These are phyloP conservation scores for Indicator maculatus DNA, from an alignment of 2,113 vertebrate species.

Conservation along the genomic window DNA sequence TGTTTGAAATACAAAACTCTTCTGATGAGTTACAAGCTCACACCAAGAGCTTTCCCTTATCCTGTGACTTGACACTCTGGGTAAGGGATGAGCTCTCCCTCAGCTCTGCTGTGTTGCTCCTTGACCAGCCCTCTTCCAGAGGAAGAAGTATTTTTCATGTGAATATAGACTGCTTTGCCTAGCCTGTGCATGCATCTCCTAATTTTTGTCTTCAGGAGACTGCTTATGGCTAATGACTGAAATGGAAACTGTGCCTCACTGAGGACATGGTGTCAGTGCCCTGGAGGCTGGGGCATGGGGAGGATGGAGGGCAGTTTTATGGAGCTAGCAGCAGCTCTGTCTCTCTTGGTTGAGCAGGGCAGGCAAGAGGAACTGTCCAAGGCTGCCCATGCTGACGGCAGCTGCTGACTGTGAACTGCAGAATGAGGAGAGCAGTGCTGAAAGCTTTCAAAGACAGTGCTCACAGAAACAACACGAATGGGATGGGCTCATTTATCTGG, in stretches of 20 bases:
- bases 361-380: slow-evolving; percentile 13
- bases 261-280: neutral
- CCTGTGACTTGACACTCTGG: neutral
- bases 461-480: neutral
- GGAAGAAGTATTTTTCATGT: neutral
- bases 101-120: neutral
- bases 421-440: neutral
- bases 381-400: slow-evolving; percentile 30
- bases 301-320: neutral
- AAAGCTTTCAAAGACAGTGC: neutral
- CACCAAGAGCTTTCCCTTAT: neutral
- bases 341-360: neutral
- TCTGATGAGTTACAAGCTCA: too few species aligned
- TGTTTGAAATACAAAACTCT: neutral
- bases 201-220: neutral
- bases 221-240: neutral
- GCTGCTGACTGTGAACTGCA: neutral
- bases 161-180: neutral
- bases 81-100: neutral
- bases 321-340: neutral
- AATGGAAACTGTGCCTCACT: neutral
- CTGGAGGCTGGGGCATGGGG: neutral
- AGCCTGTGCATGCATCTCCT: neutral
- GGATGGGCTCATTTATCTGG: neutral
- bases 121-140: neutral